Percentiles rank a stretch among this genome's conserved stretches.
Evolutionary conservation across 2,888 invertebrate species (phyloP).

Genomic region (Pristionchus exspectatus): DNA sequence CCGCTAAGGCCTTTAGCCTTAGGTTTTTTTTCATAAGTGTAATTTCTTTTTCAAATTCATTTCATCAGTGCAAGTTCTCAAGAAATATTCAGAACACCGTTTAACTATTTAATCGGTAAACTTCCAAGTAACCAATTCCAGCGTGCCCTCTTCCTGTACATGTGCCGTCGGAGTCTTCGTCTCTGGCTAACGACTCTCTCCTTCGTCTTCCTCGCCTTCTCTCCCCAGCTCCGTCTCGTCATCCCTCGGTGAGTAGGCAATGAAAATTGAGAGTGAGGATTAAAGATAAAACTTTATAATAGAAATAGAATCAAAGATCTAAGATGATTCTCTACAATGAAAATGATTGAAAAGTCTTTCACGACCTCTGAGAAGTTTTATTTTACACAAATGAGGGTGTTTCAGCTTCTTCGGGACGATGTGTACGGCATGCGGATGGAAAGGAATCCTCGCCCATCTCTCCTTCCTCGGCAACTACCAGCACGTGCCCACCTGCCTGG

Average conservation of each 20-base stretch:
- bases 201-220: slow-evolving; percentile 72
- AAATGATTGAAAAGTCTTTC: background rate
- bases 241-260: slow-evolving; percentile 62
- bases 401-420: background rate
- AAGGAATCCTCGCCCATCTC: slow-evolving; percentile 48
- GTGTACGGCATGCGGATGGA: background rate
- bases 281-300: no score
- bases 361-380: background rate
- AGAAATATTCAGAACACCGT: no score
- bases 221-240: slow-evolving; percentile 64
- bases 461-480: slow-evolving; percentile 73
- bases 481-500: slow-evolving; percentile 74
- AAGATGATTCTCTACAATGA: slow-evolving; percentile 60
- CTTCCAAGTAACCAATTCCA: slow-evolving; percentile 59
- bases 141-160: slow-evolving; percentile 66
- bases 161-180: slow-evolving; percentile 68
- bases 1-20: no score
- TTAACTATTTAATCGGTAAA: no score
- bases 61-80: no score
- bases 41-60: no score
- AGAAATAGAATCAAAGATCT: no score
- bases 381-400: background rate
- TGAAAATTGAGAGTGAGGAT: background rate
- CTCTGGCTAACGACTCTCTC: slow-evolving; percentile 70
- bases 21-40: no score